phyloP scores from a whole-genome alignment of 2,888 invertebrate genomes.

The Leptogaster cylindrica region DNA sequence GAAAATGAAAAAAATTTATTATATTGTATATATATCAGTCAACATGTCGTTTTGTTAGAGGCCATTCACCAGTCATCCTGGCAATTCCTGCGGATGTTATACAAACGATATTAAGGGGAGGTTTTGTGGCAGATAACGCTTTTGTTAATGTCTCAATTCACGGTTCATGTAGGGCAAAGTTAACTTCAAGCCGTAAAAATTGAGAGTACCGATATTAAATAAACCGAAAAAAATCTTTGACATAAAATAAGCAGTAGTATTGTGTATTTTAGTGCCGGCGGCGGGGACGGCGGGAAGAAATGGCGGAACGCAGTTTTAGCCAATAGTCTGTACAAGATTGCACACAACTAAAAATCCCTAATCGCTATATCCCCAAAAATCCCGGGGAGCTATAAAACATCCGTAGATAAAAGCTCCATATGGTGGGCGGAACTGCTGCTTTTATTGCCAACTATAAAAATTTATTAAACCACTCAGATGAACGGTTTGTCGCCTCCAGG shows the following conservation, averaged over 20 bases:
- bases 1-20: neutral
- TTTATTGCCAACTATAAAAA: slow-evolving; percentile 36
- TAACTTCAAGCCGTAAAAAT: slow-evolving; percentile 20
- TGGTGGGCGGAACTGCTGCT: slow-evolving; percentile 20
- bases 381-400: slow-evolving; percentile 25
- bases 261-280: neutral
- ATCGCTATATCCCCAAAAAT: slow-evolving; percentile 1
- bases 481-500: slow-evolving; percentile 33
- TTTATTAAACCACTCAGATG: slow-evolving; percentile 34
- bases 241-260: slow-evolving; percentile 11
- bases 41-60: slow-evolving; percentile 11
- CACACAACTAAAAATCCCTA: neutral
- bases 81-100: neutral
- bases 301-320: slow-evolving; percentile 11
- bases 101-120: slow-evolving; percentile 27
- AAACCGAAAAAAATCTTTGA: slow-evolving; percentile 25
- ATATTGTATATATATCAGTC: slow-evolving; percentile 29
- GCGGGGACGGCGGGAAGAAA: neutral
- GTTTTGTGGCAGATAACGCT: slow-evolving; percentile 18
- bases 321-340: neutral
- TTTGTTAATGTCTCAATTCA: slow-evolving; percentile 32
- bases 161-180: slow-evolving; percentile 15
- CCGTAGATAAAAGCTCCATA: slow-evolving; percentile 26
- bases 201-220: slow-evolving; percentile 24
- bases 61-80: neutral